Base-by-base conservation (phyloP, 2,113 vertebrate species). In the Globicephala melas region DNA sequence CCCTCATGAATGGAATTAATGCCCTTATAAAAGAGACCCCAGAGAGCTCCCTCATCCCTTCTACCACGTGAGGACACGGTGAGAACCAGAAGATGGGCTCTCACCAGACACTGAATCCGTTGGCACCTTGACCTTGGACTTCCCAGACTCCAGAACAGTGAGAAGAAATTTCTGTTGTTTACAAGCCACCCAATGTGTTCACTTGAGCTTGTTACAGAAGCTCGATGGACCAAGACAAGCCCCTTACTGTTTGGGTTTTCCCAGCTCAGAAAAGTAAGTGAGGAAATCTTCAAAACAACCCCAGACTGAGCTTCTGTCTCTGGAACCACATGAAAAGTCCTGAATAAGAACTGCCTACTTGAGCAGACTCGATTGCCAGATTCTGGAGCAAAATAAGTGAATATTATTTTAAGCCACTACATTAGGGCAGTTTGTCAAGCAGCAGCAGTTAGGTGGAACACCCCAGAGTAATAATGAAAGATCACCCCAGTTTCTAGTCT, bases 181-280 rank as follows among this genome's bases (percentile, higher is more conserved):
- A 6, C 53, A 28, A 63, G 63, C 26, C 12, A 28, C 55, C 25
- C 7, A 15, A 7, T 6, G 53, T 17, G 15, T 53, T 53, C 17
- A 53, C 53, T 18, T 53, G 15, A 6, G 53, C 53, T 18, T 53
- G 23, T 25, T 53, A n/a, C 1, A 26, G 7, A 6, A 25, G 2
- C 4, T 38, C 18, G 1, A 58, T 0, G 4, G 58, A 15, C 38
- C 9, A 8, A 60, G 7, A 68, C 8, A 44, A 81, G 17, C 3
- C 28, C 33, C 85, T 60, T 28, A 13, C 2, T 79, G 10, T 89
- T n/a, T 18, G 8, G 36, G 50, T 38, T 74, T 65, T 85, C 36
- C 53, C 41, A 53, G 33, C 5, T 2, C 10, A 70, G 26, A 50
- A 47, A 14, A 11, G 4, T 28, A 53, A 77, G 33, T 50, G 25